Conservation (phyloP, 2,113 vertebrate genomes). For the Sapayoa aenigma region DNA sequence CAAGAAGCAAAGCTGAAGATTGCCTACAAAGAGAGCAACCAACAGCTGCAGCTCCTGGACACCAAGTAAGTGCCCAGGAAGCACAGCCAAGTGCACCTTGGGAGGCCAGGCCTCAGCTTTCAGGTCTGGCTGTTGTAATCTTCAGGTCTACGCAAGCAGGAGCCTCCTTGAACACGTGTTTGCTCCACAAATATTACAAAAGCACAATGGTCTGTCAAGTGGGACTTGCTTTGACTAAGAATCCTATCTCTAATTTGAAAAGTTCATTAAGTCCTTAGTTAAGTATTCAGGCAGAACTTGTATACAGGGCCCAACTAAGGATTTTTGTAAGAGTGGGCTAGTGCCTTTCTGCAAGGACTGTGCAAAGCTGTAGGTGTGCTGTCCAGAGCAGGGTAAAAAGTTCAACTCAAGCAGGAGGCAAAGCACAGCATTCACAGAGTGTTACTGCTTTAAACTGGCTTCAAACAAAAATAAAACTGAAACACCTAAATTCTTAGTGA, state of each 20-base stretch:
- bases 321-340: neutral
- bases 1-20: conserved; percentile 78
- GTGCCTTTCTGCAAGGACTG: neutral
- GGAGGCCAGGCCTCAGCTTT: neutral
- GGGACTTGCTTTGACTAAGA: neutral
- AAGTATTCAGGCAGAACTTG: neutral
- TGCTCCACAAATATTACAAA: neutral
- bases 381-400: neutral
- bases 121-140: neutral
- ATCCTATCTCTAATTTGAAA: neutral
- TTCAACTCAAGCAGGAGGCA: neutral
- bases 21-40: conserved; percentile 75
- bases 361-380: neutral
- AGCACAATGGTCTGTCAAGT: neutral
- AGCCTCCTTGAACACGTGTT: neutral
- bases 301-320: neutral
- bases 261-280: neutral
- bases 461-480: neutral
- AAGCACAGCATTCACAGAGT: neutral
- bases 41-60: conserved; percentile 78
- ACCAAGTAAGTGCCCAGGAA: conserved; percentile 63
- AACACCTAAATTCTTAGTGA: neutral
- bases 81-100: fast-evolving
- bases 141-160: neutral
- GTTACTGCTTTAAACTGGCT: neutral